A percentile compares a stretch with the other conserved stretches of the same genome.
phyloP scores from a whole-genome alignment of 2,797 vertebrate species.

The Florisuga fusca region DNA sequence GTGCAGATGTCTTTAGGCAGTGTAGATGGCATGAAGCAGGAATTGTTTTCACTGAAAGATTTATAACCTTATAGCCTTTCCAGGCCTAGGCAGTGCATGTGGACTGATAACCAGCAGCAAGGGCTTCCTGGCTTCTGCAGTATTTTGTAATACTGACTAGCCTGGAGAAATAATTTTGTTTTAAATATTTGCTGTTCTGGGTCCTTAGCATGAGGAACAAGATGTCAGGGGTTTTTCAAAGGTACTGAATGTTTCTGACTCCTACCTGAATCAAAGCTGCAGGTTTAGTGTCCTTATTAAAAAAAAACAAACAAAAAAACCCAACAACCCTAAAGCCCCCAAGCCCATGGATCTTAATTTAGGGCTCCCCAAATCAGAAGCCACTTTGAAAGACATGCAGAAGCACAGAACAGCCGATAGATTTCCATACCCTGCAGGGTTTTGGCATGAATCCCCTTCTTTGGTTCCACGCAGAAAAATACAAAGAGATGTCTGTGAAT shows the following conservation, averaged over 20 bases:
- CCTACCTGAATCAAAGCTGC: constrained; percentile 38
- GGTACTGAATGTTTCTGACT: constrained; percentile 12
- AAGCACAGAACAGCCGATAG: constrained; percentile 58
- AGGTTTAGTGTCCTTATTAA: constrained; percentile 44
- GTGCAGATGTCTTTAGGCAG: constrained; percentile 57
- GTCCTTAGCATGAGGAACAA: constrained; percentile 13
- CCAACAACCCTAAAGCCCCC: neutral
- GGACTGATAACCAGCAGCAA: constrained; percentile 40
- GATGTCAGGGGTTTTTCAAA: constrained; percentile 52
- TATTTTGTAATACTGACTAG: constrained; percentile 27
- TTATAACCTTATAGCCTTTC: constrained; percentile 62
- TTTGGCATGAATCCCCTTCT: constrained; percentile 71
- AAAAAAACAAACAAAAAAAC: neutral
- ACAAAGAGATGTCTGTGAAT: constrained; percentile 68
- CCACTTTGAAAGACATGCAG: constrained; percentile 61
- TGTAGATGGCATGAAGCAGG: constrained; percentile 54
- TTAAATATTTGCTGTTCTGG: constrained; percentile 45
- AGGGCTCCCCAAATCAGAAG: constrained; percentile 69
- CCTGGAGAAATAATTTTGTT: constrained; percentile 37
- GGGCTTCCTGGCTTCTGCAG: constrained; percentile 36
- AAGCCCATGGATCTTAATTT: constrained; percentile 59
- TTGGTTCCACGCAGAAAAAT: constrained; percentile 71
- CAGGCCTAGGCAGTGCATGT: neutral
- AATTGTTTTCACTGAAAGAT: constrained; percentile 65
- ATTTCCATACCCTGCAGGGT: constrained; percentile 72